Evolutionary conservation across 2,888 invertebrate species (phyloP).

Genomic region (Amphipoea oculea): DNA sequence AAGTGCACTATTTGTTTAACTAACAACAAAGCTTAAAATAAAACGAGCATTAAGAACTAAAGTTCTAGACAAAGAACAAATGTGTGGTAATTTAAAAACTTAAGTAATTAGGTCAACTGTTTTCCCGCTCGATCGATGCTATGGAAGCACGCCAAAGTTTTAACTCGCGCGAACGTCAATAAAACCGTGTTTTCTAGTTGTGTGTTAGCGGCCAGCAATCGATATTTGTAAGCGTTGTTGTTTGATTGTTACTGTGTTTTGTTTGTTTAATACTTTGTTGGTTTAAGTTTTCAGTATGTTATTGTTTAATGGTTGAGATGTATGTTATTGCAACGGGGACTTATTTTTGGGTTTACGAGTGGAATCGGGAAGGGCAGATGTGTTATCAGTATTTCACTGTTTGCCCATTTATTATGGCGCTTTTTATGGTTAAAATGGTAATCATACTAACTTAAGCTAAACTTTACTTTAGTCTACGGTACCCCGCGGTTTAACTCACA

Average conservation of each 20-base stretch:
- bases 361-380: not conserved
- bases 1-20: slow-evolving; percentile 57
- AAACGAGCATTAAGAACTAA: slow-evolving; percentile 57
- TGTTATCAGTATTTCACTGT: too few species aligned
- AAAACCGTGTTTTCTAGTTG: slow-evolving; percentile 79
- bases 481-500: too few species aligned
- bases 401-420: not conserved
- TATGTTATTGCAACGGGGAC: not conserved
- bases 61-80: slow-evolving; percentile 67
- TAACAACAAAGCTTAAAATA: slow-evolving; percentile 45
- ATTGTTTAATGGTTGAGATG: not conserved
- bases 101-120: slow-evolving; percentile 86
- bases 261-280: slow-evolving; percentile 38
- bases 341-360: not conserved
- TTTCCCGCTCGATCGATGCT: slow-evolving; percentile 79
- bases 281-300: slow-evolving; percentile 30
- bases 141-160: slow-evolving; percentile 75
- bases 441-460: not conserved
- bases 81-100: slow-evolving; percentile 81
- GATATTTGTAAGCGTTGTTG: slow-evolving; percentile 74
- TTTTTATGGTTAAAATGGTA: not conserved
- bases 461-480: not conserved
- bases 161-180: slow-evolving; percentile 79
- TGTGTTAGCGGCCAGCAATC: slow-evolving; percentile 74
- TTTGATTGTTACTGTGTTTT: slow-evolving; percentile 43